Conservation (phyloP, 2,888 invertebrate species). For the Acleris cristana region DNA sequence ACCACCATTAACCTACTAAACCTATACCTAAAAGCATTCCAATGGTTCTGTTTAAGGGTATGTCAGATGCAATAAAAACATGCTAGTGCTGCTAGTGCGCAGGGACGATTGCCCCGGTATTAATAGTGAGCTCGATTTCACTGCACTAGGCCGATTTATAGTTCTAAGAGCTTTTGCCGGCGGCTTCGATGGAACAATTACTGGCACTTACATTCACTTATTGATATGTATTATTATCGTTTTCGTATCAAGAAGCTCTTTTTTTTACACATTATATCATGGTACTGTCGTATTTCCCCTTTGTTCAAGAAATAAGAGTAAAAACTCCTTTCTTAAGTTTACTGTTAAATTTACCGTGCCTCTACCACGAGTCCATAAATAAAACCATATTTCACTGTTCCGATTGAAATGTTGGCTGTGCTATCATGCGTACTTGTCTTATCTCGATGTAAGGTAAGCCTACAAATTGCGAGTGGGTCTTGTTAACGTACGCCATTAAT, state of each 20-base stretch:
- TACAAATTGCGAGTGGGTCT: constrained; percentile 51
- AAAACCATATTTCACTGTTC: constrained; percentile 1
- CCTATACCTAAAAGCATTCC: neutral
- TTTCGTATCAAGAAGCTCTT: neutral
- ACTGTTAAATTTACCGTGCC: too few relatives aligned
- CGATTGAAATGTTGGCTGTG: constrained; percentile 17
- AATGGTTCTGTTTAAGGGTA: constrained; percentile 22
- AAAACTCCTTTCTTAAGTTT: too few relatives aligned
- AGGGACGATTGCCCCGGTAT: constrained; percentile 12
- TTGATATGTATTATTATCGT: constrained; percentile 5
- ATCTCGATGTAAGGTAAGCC: constrained; percentile 26
- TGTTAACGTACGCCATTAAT: constrained; percentile 55
- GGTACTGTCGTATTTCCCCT: too few relatives aligned
- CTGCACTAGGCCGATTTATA: constrained; percentile 26
- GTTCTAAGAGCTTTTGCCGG: constrained; percentile 19
- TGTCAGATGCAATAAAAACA: constrained; percentile 29
- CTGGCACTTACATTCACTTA: constrained; percentile 12
- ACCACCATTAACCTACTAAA: constrained; percentile 14
- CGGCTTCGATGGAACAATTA: constrained; percentile 23
- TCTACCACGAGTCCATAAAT: neutral
- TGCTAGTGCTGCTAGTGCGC: neutral
- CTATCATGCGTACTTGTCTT: constrained; percentile 4
- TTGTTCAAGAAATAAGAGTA: too few relatives aligned
- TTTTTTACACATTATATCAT: too few relatives aligned
- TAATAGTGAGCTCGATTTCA: constrained; percentile 27